phyloP scores from a whole-genome alignment of 2,888 invertebrate species.

The Cerastis leucographa region DNA sequence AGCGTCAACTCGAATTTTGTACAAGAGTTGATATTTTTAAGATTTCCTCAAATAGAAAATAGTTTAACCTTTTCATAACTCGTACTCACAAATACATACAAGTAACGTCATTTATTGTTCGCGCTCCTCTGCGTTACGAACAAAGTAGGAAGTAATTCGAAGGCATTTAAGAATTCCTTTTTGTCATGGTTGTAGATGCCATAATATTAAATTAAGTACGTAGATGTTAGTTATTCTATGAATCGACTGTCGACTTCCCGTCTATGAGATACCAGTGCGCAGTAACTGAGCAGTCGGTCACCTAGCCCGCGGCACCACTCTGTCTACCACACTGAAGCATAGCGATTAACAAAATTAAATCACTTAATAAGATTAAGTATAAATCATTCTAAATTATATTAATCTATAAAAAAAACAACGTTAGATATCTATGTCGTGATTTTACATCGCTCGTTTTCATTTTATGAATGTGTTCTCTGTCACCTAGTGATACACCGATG shows the following conservation, averaged over 20 bases:
- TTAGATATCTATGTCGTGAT: conserved; percentile 58
- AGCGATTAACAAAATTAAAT: conserved; percentile 69
- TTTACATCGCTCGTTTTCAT: conserved; percentile 65
- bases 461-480: conserved; percentile 75
- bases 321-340: conserved; percentile 49
- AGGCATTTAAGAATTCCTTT: conserved; percentile 65
- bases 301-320: conserved; percentile 44
- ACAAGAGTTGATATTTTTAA: conserved; percentile 64
- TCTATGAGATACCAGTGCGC: conserved; percentile 66
- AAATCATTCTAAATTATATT: conserved; percentile 80
- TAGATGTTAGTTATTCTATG: conserved; percentile 71
- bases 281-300: conserved; percentile 44
- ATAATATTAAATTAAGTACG: conserved; percentile 72
- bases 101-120: conserved; percentile 60
- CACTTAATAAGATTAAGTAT: conserved; percentile 87
- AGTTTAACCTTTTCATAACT: conserved; percentile 63
- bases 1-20: conserved; percentile 64
- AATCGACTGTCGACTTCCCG: conserved; percentile 70
- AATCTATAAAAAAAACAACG: conserved; percentile 70
- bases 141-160: conserved; percentile 62
- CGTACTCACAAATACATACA: conserved; percentile 65
- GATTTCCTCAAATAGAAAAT: conserved; percentile 67
- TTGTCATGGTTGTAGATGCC: conserved; percentile 72
- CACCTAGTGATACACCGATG: conserved; percentile 80
- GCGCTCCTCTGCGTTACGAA: conserved; percentile 63